These are phyloP conservation scores for Dione vanillae DNA, from an alignment of 2,888 invertebrate species.

Conservation along the genomic window DNA sequence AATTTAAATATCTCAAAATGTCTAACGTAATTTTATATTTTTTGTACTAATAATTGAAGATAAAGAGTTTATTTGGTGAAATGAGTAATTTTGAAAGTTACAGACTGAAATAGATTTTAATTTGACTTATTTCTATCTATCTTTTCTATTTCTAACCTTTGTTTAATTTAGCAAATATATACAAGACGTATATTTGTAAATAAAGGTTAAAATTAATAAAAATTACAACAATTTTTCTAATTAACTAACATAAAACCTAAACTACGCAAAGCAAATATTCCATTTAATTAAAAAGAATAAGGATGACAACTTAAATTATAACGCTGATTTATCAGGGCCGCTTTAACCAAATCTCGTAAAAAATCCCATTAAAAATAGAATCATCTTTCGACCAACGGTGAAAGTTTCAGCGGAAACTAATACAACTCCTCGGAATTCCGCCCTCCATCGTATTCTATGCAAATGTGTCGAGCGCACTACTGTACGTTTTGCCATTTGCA, in stretches of 20 bases:
- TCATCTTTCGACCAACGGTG: conserved; percentile 20
- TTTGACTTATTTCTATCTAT: no score
- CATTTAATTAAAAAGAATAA: conserved; percentile 9
- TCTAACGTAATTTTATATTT: no score
- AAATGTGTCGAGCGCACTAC: conserved; percentile 73
- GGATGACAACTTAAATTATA: conserved; percentile 31
- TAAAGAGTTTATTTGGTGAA: no score
- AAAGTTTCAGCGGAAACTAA: conserved; percentile 65
- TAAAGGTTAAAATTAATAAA: no score
- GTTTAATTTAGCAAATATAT: no score
- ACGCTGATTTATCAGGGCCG: conserved; percentile 25
- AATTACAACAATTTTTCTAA: background rate
- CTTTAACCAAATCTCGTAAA: conserved; percentile 23
- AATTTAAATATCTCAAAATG: no score
- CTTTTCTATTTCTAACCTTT: no score
- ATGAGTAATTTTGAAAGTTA: no score
- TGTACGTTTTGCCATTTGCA: conserved; percentile 76
- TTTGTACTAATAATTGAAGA: no score
- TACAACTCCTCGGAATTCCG: conserved; percentile 61
- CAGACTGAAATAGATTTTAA: no score
- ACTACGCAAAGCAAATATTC: conserved; percentile 10
- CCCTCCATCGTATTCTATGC: conserved; percentile 70
- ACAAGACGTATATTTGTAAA: no score
- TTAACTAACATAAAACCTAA: conserved; percentile 6
- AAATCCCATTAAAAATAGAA: conserved; percentile 22